Conservation (phyloP, 2,113 vertebrate species). For the Albula glossodonta region DNA sequence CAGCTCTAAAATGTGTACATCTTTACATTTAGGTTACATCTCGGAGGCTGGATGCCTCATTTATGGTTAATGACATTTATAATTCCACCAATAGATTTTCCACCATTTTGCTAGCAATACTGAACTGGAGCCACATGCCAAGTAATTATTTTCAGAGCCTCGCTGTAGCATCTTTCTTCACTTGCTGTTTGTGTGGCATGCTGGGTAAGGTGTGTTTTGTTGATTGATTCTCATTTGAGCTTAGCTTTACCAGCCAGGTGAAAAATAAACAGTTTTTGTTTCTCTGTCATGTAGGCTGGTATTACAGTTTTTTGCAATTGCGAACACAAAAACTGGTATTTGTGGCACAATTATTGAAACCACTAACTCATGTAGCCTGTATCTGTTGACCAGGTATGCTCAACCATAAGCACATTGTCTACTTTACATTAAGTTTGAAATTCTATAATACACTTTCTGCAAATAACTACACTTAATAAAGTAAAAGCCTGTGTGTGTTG, state of each 20-base stretch:
- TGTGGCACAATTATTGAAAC: neutral
- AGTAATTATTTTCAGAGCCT: neutral
- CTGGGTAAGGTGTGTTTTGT: too few relatives aligned
- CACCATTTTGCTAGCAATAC: neutral
- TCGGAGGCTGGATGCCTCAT: neutral
- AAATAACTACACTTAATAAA: too few relatives aligned
- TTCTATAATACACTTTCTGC: too few relatives aligned
- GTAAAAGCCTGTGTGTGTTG: too few relatives aligned
- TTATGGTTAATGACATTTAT: neutral
- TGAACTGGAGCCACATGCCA: neutral
- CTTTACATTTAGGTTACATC: neutral
- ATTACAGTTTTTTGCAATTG: slow-evolving; percentile 4
- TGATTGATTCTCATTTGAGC: neutral
- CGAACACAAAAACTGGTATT: neutral
- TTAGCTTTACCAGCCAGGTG: neutral
- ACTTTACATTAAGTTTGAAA: too few relatives aligned
- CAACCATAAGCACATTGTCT: neutral
- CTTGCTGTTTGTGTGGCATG: neutral
- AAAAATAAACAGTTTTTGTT: neutral
- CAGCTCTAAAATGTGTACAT: neutral
- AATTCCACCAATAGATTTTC: neutral
- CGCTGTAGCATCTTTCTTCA: neutral
- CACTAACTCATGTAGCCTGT: neutral
- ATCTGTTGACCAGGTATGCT: neutral
- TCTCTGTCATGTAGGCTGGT: too few relatives aligned